A percentile compares a stretch with the other conserved stretches of the same genome.
These are phyloP conservation scores for Sturnus vulgaris DNA, from an alignment of 2,113 vertebrate species.

Conservation along the genomic window DNA sequence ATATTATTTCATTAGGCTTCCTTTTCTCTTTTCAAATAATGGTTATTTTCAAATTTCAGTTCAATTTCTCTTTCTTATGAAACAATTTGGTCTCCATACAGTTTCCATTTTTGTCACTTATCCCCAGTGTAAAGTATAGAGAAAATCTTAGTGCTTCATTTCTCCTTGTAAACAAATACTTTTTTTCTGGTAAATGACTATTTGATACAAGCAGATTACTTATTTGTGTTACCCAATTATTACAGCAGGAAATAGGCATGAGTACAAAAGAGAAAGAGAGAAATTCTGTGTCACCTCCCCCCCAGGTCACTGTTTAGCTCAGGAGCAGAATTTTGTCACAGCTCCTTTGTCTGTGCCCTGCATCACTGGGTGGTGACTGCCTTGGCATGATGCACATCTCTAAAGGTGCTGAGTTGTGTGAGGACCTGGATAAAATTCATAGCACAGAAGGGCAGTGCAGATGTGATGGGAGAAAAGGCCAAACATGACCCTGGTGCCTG, in stretches of 20 bases:
- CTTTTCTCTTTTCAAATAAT: slow-evolving; percentile 56
- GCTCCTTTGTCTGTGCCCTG: neutral
- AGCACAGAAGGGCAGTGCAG: neutral
- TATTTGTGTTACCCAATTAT: neutral
- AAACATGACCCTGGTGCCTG: neutral
- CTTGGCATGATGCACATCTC: fast-evolving
- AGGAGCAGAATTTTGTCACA: neutral
- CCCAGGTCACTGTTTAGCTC: neutral
- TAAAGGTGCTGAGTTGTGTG: neutral
- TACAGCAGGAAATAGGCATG: neutral
- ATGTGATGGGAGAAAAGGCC: neutral
- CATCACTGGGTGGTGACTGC: neutral
- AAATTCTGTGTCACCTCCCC: neutral
- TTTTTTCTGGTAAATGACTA: neutral
- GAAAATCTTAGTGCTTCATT: neutral
- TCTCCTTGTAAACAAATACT: neutral
- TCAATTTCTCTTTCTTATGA: slow-evolving; percentile 59
- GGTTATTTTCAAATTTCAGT: slow-evolving; percentile 62
- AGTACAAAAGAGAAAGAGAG: neutral
- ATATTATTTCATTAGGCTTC: slow-evolving; percentile 62
- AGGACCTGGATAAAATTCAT: neutral
- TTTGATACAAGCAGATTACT: neutral
- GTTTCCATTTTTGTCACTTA: slow-evolving; percentile 55
- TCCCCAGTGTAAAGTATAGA: slow-evolving; percentile 28
- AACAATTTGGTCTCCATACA: slow-evolving; percentile 51